phyloP scores from a whole-genome alignment of 2,888 invertebrate species.

The Trissoscelio sp. region DNA sequence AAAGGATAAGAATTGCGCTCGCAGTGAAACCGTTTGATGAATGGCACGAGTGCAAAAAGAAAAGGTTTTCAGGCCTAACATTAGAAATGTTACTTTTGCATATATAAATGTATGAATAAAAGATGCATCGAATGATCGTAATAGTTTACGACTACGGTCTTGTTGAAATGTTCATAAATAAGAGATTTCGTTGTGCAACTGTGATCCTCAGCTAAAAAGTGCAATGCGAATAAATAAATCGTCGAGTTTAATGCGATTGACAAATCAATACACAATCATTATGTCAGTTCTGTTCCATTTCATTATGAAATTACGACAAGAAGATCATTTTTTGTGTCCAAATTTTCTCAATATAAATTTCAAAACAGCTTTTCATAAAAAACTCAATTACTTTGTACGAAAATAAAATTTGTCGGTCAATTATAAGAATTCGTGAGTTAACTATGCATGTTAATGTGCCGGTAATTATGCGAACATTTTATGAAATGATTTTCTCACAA shows the following conservation, averaged over 20 bases:
- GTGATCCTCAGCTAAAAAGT: neutral
- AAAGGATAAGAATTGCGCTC: constrained; percentile 27
- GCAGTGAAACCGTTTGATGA: constrained; percentile 55
- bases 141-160: constrained; percentile 24
- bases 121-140: constrained; percentile 35
- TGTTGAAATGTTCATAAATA: constrained; percentile 28
- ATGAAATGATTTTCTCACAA: constrained; percentile 42
- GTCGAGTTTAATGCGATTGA: constrained; percentile 12
- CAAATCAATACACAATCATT: constrained; percentile 16
- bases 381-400: neutral
- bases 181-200: constrained; percentile 38
- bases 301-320: neutral
- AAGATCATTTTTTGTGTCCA: neutral
- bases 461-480: constrained; percentile 36
- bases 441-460: neutral
- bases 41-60: constrained; percentile 26
- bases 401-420: constrained; percentile 11
- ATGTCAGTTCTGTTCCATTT: neutral
- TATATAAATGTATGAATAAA: constrained; percentile 53
- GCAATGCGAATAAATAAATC: constrained; percentile 36
- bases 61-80: constrained; percentile 5
- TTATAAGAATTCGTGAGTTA: constrained; percentile 9
- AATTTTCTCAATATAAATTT: neutral
- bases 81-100: constrained; percentile 52
- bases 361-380: neutral